Conservation (phyloP, 2,113 vertebrate genomes). For the Seriola quinqueradiata region DNA sequence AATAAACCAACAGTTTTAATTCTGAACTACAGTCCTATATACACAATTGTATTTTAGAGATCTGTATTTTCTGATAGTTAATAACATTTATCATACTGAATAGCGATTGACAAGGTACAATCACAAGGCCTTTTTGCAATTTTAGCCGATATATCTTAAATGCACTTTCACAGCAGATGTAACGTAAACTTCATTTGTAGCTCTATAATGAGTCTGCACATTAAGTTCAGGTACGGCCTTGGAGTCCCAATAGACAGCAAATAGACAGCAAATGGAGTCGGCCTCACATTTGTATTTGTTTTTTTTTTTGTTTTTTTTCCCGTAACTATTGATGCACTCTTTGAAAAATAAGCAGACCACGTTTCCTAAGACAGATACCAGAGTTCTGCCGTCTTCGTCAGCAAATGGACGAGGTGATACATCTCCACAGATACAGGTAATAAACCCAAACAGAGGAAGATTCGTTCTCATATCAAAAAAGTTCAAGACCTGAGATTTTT, state of each 20-base stretch:
- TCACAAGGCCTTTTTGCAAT: constrained; percentile 69
- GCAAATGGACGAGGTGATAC: constrained; percentile 47
- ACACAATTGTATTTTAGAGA: constrained; percentile 71
- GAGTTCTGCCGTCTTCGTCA: constrained; percentile 27
- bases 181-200: constrained; percentile 63
- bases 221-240: constrained; percentile 40
- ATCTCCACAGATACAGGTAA: constrained; percentile 66
- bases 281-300: constrained; percentile 37
- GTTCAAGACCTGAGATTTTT: constrained; percentile 86
- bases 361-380: constrained; percentile 36
- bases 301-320: not conserved
- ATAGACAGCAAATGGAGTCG: constrained; percentile 33
- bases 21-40: constrained; percentile 73
- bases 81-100: constrained; percentile 75
- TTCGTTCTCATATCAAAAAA: constrained; percentile 77
- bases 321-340: constrained; percentile 21
- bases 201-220: constrained; percentile 60
- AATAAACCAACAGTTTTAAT: constrained; percentile 58
- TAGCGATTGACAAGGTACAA: constrained; percentile 73
- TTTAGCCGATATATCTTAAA: constrained; percentile 71
- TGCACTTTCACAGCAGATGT: constrained; percentile 78
- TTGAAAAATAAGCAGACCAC: constrained; percentile 63
- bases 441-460: constrained; percentile 73
- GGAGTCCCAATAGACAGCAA: constrained; percentile 26
- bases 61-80: constrained; percentile 68